Evolutionary conservation across 2,113 vertebrate species (phyloP).

Genomic region (Chionodraco myersi): DNA sequence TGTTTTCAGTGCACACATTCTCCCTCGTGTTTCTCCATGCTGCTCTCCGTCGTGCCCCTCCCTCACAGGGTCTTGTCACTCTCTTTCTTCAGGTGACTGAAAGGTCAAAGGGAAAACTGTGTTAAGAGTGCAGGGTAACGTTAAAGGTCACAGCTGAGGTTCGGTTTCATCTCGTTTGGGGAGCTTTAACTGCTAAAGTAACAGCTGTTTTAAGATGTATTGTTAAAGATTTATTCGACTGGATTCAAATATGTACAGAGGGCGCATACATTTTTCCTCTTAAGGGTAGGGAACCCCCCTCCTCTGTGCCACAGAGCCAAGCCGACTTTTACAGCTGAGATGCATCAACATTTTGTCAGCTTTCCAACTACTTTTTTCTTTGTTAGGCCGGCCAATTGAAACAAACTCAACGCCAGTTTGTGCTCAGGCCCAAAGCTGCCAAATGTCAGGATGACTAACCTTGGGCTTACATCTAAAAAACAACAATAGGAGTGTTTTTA

Average conservation of each 20-base stretch:
- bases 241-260: neutral
- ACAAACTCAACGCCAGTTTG: constrained; percentile 8
- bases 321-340: neutral
- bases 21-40: constrained; percentile 55
- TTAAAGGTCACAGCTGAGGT: constrained; percentile 8
- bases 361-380: neutral
- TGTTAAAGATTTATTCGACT: neutral
- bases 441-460: constrained; percentile 1
- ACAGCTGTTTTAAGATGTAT: neutral
- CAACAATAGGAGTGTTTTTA: constrained; percentile 1
- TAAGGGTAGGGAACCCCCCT: too few species aligned
- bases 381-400: neutral
- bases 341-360: neutral
- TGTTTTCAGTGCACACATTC: constrained; percentile 65
- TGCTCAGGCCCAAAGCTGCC: neutral
- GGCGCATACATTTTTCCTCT: neutral
- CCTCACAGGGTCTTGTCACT: constrained; percentile 98
- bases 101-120: constrained; percentile 41
- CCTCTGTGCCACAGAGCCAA: neutral
- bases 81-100: constrained; percentile 98
- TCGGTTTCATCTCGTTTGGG: neutral
- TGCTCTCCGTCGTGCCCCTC: constrained; percentile 66
- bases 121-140: constrained; percentile 1
- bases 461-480: neutral
- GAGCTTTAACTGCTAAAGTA: neutral